These are phyloP conservation scores for Neogobius melanostomus DNA, from an alignment of 2,113 vertebrate genomes.

Conservation along the genomic window DNA sequence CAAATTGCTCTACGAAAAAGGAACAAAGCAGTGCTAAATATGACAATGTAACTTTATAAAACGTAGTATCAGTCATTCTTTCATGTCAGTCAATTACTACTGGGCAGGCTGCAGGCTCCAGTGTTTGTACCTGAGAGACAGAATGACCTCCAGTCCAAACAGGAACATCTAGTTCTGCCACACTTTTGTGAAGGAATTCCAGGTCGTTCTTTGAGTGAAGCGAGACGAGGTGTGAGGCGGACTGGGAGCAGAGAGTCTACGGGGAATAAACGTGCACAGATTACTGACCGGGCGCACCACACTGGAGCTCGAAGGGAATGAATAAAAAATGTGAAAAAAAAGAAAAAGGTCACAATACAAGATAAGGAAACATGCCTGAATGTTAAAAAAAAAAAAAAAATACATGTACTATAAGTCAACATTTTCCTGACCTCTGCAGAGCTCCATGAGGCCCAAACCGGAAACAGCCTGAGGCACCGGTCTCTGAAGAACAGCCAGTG, in stretches of 20 bases:
- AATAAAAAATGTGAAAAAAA: too few relatives aligned
- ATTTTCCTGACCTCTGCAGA: neutral
- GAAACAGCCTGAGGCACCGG: slow-evolving; percentile 22
- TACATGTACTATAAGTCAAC: neutral
- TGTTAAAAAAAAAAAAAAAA: too few relatives aligned
- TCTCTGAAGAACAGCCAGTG: slow-evolving; percentile 8
- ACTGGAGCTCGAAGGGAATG: too few relatives aligned
- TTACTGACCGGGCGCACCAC: too few relatives aligned
- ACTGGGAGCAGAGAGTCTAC: neutral
- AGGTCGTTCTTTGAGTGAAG: neutral
- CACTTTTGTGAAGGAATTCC: neutral
- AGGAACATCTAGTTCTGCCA: neutral
- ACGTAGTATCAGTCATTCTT: neutral
- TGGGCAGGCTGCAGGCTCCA: too few relatives aligned
- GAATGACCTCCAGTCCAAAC: neutral
- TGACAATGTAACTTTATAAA: neutral
- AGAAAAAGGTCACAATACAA: too few relatives aligned
- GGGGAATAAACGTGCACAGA: too few relatives aligned
- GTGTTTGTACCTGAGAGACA: neutral
- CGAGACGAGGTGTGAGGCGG: neutral
- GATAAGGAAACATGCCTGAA: too few relatives aligned
- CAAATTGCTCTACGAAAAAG: neutral
- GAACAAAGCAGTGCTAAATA: neutral
- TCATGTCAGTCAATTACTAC: neutral
- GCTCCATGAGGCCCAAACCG: slow-evolving; percentile 39